Evolutionary conservation across 2,888 invertebrate species (phyloP), one percentile per base, ranked within the genome.

Genomic region (Malacosoma neustria): DNA sequence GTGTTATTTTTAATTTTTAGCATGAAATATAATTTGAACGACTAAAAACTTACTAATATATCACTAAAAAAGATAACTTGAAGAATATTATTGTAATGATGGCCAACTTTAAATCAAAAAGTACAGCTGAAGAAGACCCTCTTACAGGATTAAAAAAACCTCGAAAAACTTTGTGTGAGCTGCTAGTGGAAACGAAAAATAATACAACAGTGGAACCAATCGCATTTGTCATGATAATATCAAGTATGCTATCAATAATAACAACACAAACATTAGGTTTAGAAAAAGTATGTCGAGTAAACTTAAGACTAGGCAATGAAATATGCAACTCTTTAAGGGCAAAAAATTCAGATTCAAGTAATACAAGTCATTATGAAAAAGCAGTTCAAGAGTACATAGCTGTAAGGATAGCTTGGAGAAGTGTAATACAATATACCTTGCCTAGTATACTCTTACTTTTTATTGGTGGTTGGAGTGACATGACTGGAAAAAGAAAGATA

Each of bases 211-310:
- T 67, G 1, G 63, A 67, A 44, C 64, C 67, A 13, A 43, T 41
- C 4, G 48, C 55, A 3, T 43, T 53, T n/a, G 30, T 61, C 3
- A 55, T 51, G 38, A 41, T 65, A 13, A 41, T 51, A 11, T 50
- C 55, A 1, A 48, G 49, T 12, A 41, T 87, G 5, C 54, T 87
- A 13, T 89, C 92, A 0, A 87, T 88, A 30, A 60, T 93, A 40
- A 90, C 92, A 11, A 91, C 92, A 6, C 92, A 93, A 66, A 93
- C 93, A 65, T 72, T 93, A 5, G 92, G 91, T 59, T 72, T 93
- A 46, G 93, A 93, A 63, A 93, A 93, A 66, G 92, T 93, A 0
- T 93, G 93, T 55, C 75, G 93, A 11, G 93, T 93, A 0, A 93
- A 93, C 59, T 74, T 93, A 47, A 87, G 79, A 3, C 91, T 91